Evolutionary conservation across 2,113 vertebrate species (phyloP).

Genomic region (Chrysochloris asiatica): DNA sequence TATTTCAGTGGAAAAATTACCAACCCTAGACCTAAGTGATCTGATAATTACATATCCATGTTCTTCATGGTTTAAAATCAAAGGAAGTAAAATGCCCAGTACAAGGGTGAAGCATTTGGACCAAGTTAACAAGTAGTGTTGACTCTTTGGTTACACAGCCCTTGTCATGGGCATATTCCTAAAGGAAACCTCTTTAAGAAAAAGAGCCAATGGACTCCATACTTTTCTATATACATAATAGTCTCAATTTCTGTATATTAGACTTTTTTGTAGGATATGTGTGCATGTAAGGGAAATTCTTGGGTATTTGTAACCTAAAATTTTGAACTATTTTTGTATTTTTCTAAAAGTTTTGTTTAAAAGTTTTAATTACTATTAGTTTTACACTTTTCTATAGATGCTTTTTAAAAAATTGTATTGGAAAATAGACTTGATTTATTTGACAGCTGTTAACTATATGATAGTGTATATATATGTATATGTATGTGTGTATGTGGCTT

Average conservation of each 20-base stretch:
- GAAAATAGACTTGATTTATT: conserved; percentile 65
- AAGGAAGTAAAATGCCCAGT: background rate
- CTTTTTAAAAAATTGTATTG: conserved; percentile 61
- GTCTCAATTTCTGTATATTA: conserved; percentile 74
- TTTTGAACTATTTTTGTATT: conserved; percentile 86
- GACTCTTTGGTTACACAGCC: conserved; percentile 34
- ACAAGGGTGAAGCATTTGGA: conserved; percentile 1
- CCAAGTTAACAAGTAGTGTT: conserved; percentile 10
- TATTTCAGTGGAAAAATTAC: conserved; percentile 16
- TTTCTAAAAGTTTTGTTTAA: conserved; percentile 80
- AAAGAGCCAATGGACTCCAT: conserved; percentile 53
- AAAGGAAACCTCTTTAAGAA: conserved; percentile 70
- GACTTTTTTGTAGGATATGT: conserved; percentile 77
- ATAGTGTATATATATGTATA: conserved; percentile 63
- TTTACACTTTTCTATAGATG: conserved; percentile 67
- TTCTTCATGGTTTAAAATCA: conserved; percentile 61
- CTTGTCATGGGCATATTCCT: conserved; percentile 51
- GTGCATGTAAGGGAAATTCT: conserved; percentile 68
- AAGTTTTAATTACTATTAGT: conserved; percentile 70
- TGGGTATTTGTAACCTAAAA: conserved; percentile 74
- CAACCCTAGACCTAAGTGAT: background rate
- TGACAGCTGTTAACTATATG: conserved; percentile 56
- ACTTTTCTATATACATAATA: conserved; percentile 53
- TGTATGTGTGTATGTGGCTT: too few species aligned
- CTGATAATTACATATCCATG: conserved; percentile 57